These are phyloP conservation scores for Heliconius himera DNA, from an alignment of 1,140 invertebrate genomes.

Conservation along the genomic window DNA sequence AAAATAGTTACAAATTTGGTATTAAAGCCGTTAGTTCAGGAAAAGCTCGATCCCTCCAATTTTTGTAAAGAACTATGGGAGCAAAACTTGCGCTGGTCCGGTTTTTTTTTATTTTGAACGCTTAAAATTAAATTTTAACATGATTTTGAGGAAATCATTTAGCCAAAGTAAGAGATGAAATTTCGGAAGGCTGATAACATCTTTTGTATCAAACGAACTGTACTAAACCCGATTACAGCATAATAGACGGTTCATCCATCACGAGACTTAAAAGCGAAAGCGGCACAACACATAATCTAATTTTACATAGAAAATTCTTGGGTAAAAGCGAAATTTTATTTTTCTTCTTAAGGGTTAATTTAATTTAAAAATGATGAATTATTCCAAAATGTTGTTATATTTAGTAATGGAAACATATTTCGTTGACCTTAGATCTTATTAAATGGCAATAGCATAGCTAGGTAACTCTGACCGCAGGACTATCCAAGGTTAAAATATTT, in stretches of 20 bases:
- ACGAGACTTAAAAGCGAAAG: constrained; percentile 17
- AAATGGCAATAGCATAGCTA: no score
- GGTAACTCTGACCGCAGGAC: no score
- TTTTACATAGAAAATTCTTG: neutral
- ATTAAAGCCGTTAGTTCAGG: no score
- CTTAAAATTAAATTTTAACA: neutral
- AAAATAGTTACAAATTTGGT: no score
- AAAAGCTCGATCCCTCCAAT: no score
- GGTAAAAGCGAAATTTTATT: neutral
- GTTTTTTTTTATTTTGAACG: neutral
- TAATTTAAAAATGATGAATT: neutral
- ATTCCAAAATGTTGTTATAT: neutral
- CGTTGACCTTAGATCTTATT: no score
- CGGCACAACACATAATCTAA: constrained; percentile 1
- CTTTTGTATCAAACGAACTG: constrained; percentile 8
- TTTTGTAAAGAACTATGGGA: no score
- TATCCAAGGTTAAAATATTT: no score
- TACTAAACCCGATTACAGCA: neutral
- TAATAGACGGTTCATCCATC: constrained; percentile 20
- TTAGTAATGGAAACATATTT: neutral
- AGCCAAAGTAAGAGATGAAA: neutral
- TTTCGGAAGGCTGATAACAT: neutral
- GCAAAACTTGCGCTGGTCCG: no score
- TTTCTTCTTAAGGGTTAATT: neutral
- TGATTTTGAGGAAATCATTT: neutral